Conservation (phyloP, 2,113 vertebrate genomes). For the Toxotes jaculatrix region DNA sequence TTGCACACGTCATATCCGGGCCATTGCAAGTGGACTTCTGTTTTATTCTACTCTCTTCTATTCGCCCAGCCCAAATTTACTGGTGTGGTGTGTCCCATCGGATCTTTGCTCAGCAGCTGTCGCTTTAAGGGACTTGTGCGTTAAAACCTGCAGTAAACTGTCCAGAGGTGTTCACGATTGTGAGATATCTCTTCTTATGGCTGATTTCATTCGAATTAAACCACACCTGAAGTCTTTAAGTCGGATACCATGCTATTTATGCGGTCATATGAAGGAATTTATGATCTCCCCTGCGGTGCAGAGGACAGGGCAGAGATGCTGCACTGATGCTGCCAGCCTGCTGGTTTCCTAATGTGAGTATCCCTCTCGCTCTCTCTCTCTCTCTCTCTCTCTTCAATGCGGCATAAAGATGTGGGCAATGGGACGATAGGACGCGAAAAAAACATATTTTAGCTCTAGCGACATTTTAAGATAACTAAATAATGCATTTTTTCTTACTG, state of each 20-base stretch:
- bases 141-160: constrained; percentile 58
- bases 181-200: neutral
- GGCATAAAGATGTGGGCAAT: constrained; percentile 53
- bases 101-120: constrained; percentile 21
- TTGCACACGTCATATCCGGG: too few relatives aligned
- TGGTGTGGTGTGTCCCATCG: neutral
- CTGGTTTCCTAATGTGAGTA: constrained; percentile 45
- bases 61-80: constrained; percentile 14
- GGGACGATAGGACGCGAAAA: neutral
- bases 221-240: neutral
- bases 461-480: neutral
- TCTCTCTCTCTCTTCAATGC: constrained; percentile 69
- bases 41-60: neutral
- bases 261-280: neutral
- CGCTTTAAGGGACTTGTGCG: constrained; percentile 74
- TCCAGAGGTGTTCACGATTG: neutral
- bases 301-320: constrained; percentile 54
- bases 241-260: neutral
- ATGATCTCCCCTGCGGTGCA: constrained; percentile 7
- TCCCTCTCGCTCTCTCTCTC: neutral
- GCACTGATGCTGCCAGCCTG: constrained; percentile 53
- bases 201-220: neutral
- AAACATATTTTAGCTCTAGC: neutral
- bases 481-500: neutral
- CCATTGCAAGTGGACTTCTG: neutral